Base-by-base conservation (phyloP, 1,140 invertebrate genomes). In the Drosophila arawakana region DNA sequence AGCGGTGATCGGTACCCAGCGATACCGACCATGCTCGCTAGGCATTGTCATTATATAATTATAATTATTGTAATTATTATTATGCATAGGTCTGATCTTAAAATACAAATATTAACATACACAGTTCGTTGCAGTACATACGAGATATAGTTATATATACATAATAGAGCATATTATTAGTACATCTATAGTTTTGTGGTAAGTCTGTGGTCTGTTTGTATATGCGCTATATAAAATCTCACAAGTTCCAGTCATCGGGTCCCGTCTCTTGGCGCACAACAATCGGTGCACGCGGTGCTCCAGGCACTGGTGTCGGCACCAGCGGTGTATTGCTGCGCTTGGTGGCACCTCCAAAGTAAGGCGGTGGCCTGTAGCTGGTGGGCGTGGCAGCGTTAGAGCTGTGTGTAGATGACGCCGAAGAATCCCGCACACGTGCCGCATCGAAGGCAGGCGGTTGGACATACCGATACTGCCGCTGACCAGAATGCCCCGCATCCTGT, bases 191-290 rank as follows among this genome's bases (percentile, higher is more conserved):
- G 46, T n/a, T 61, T 25, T 21, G 49, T 11, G 25, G 34, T 54
- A 54, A 49, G 34, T 46, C 54, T 30, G 25, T 30, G 3, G 25
- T 30, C 25, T 52, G 47, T 43, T 15, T 83, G 76, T 81, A 75
- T 81, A 75, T 68, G 68, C 66, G 15, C 13, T 43, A 60, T 66
- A 76, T 43, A 73, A 73, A 89, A 89, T 89, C 85, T 89, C 85
- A 89, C 85, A 89, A 85, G 46, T 90, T 88, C 83, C 84, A 89
- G 84, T 88, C 84, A 72, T 88, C 84, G 65, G 84, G 84, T 39
- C 84, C 85, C 63, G 84, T 68, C 78, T 88, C 84, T 68, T 88
- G 74, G 11, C 75, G 83, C 59, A 82, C 78, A n/a, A 79, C 63
- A 47, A 85, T 72, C 35, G 85, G 77, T 49, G 77, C 67, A n/a